Evolutionary conservation across 2,113 vertebrate genomes (phyloP).

Genomic region (Orycteropus afer): DNA sequence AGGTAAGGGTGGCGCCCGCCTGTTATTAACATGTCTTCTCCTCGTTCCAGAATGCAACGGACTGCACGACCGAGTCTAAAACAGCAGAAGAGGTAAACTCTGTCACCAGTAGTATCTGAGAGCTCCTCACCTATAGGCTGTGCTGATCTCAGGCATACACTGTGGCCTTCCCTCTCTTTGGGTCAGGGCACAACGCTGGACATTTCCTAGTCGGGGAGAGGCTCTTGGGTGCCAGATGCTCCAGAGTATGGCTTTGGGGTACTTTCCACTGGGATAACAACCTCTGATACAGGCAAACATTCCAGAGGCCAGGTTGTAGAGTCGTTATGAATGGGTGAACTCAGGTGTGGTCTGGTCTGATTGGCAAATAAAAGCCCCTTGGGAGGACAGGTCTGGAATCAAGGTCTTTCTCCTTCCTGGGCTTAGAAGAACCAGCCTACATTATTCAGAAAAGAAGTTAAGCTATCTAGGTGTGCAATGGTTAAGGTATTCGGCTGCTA

Average conservation of each 20-base stretch:
- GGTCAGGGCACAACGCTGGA: fast-evolving
- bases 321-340: not conserved
- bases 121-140: not conserved
- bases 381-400: not conserved
- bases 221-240: not conserved
- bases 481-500: no score
- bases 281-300: not conserved
- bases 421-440: not conserved
- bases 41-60: conserved; percentile 88
- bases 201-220: not conserved
- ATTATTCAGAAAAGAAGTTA: not conserved
- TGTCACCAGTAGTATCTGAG: not conserved
- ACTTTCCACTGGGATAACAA: not conserved
- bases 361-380: not conserved
- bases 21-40: conserved; percentile 90
- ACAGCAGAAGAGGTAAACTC: not conserved
- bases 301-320: not conserved
- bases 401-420: not conserved
- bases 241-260: not conserved
- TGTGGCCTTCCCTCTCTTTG: not conserved
- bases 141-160: not conserved
- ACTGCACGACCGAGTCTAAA: conserved; percentile 86
- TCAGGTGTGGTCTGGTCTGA: not conserved
- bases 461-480: not conserved
- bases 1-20: conserved; percentile 88